phyloP scores from a whole-genome alignment of 1,140 invertebrate genomes.

The Aphidius gifuensis region DNA sequence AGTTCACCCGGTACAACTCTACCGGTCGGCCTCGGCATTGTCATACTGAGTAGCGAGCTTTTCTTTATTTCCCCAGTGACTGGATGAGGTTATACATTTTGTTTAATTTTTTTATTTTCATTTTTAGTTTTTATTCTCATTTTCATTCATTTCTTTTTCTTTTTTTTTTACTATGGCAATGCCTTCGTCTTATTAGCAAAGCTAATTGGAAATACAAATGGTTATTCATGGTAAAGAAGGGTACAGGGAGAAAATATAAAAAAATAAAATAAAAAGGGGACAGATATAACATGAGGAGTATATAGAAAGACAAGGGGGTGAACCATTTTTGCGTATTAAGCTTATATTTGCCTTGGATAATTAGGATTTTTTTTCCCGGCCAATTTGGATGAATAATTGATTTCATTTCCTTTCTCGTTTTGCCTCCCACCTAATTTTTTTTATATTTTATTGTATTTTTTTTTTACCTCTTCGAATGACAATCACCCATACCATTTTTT shows the following conservation, averaged over 20 bases:
- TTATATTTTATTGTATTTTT: constrained; percentile 4
- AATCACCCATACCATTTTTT: constrained; percentile 30
- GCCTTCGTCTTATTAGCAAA: constrained; percentile 56
- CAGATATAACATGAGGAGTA: constrained; percentile 9
- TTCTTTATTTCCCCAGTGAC: constrained; percentile 57
- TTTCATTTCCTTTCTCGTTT: constrained; percentile 38
- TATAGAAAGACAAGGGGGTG: neutral
- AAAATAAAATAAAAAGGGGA: constrained; percentile 17
- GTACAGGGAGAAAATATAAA: constrained; percentile 25
- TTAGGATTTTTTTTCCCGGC: constrained; percentile 55
- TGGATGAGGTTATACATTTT: constrained; percentile 56
- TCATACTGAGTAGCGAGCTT: constrained; percentile 48
- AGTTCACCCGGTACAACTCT: constrained; percentile 42
- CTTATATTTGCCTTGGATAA: constrained; percentile 56
- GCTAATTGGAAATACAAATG: constrained; percentile 58
- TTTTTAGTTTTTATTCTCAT: constrained; percentile 11
- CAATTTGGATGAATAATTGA: constrained; percentile 58
- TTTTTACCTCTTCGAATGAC: constrained; percentile 39
- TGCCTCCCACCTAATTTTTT: constrained; percentile 11
- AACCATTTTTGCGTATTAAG: constrained; percentile 50
- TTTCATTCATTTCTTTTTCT: constrained; percentile 21
- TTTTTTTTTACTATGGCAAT: constrained; percentile 45
- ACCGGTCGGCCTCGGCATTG: constrained; percentile 43
- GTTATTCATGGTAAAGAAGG: constrained; percentile 52
- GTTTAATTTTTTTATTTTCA: constrained; percentile 40